Evolutionary conservation across 2,113 vertebrate species (phyloP), one percentile per base, ranked within the genome.

Genomic region (Saccopteryx bilineata): DNA sequence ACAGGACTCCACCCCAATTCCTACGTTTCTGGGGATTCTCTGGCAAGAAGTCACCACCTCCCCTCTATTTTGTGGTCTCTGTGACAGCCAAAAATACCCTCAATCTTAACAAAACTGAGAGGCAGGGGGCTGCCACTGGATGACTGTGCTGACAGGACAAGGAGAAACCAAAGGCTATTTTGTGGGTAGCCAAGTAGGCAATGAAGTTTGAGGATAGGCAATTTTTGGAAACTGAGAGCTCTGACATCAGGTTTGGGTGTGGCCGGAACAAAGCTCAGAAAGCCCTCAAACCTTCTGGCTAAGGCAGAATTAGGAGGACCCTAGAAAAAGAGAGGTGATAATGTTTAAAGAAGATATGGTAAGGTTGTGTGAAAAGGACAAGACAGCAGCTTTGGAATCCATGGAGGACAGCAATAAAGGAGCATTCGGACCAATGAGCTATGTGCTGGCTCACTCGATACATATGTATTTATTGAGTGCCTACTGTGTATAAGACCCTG

Each of bases 1-100:
- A 0, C 61, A 60, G 90, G 78, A 63, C 85, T 63, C 94, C 58
- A 78, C 74, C 65, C 91, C 78, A 52, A 33, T 12, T 83, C 61
- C 68, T 74, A 54, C 33, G 9, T 93, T 93, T 91, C 91, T n/a
- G 50, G 76, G 61, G 82, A 68, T 80, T 93, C 91, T 96, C 78
- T 86, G 79, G 68, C 93, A 88, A 90, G 90, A 88, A 91, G 78
- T 87, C 78, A 46, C 31, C 68, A 69, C 48, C 75, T 84, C 58
- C 81, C 69, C 78, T 72, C 17, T 61, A n/a, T 39, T 54, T 86
- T 61, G 81, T 75, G 94, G 78, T 91, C 74, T 95, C 2, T 14
- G 17, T 65, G 93, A 94, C 48, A 65, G 78, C 87, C 92, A 72
- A 78, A 83, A 78, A 18, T 23, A 56, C 52, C 58, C 78, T 74